Evolutionary conservation across 2,888 invertebrate genomes (phyloP).

Genomic region (Baronia brevicornis): DNA sequence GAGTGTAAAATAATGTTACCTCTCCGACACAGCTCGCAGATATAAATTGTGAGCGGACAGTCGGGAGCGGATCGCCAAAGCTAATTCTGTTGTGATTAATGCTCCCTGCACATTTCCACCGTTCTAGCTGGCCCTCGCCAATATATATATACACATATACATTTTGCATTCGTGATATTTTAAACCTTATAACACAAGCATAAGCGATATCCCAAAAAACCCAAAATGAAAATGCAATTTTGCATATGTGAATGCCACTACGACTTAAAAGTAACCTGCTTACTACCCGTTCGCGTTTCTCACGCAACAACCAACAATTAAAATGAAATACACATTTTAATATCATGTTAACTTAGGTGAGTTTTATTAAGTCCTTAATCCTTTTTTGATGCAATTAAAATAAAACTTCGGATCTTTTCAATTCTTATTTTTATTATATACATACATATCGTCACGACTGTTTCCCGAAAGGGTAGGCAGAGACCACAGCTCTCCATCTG

Average conservation of each 20-base stretch:
- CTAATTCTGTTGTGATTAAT: conserved; percentile 75
- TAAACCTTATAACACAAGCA: conserved; percentile 27
- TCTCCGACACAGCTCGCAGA: conserved; percentile 26
- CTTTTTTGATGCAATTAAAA: no score
- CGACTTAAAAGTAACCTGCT: conserved; percentile 52
- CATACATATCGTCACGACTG: no score
- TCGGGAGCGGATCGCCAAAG: conserved; percentile 71
- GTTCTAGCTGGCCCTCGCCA: conserved; percentile 41
- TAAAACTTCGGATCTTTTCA: no score
- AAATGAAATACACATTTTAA: conserved; percentile 24
- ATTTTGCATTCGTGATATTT: conserved; percentile 19
- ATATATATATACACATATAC: conserved; percentile 20
- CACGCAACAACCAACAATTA: conserved; percentile 68
- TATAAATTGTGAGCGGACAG: conserved; percentile 67
- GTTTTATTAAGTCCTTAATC: no score
- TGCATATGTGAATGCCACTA: conserved; percentile 26
- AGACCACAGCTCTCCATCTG: no score
- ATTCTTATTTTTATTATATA: no score
- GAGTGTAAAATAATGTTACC: conserved; percentile 24
- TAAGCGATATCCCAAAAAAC: conserved; percentile 9
- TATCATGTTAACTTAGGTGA: no score
- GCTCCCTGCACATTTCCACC: conserved; percentile 65
- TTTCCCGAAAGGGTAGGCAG: no score
- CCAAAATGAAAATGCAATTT: conserved; percentile 16
- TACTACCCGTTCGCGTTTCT: conserved; percentile 68